Conservation (phyloP, 2,113 vertebrate species). For the Apteryx owenii region DNA sequence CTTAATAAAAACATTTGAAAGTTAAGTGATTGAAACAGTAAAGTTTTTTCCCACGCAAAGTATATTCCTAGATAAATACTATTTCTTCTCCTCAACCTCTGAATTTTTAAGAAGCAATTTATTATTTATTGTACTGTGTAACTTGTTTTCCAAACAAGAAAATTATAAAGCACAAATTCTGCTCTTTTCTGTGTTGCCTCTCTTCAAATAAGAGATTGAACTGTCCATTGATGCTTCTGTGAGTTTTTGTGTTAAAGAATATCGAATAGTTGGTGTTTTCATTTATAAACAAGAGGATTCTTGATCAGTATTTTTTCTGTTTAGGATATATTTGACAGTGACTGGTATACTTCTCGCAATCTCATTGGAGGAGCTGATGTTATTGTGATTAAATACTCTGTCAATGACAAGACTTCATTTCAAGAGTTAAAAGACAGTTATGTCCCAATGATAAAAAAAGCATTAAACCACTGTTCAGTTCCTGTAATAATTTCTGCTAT, state of each 20-base stretch:
- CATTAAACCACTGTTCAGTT: slow-evolving; percentile 85
- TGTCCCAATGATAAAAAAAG: slow-evolving; percentile 90
- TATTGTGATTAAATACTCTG: slow-evolving; percentile 94
- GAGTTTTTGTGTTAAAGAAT: neutral
- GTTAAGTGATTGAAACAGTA: neutral
- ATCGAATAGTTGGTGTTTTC: neutral
- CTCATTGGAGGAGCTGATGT: slow-evolving; percentile 92
- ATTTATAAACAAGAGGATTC: neutral
- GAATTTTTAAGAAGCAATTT: neutral
- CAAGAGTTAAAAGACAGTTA: slow-evolving; percentile 92
- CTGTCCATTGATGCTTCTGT: neutral
- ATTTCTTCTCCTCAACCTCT: neutral
- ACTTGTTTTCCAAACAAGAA: neutral
- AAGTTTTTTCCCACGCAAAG: neutral
- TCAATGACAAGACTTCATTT: slow-evolving; percentile 93
- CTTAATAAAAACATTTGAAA: neutral
- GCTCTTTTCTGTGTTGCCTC: neutral
- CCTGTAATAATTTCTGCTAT: slow-evolving; percentile 94
- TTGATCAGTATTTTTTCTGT: slow-evolving; percentile 29
- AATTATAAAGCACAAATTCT: neutral
- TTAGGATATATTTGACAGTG: slow-evolving; percentile 93
- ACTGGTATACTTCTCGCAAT: slow-evolving; percentile 90
- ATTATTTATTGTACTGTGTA: neutral
- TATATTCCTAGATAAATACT: neutral
- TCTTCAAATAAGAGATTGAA: neutral